Conservation (phyloP, 2,797 vertebrate genomes). For the Alosa sapidissima region DNA sequence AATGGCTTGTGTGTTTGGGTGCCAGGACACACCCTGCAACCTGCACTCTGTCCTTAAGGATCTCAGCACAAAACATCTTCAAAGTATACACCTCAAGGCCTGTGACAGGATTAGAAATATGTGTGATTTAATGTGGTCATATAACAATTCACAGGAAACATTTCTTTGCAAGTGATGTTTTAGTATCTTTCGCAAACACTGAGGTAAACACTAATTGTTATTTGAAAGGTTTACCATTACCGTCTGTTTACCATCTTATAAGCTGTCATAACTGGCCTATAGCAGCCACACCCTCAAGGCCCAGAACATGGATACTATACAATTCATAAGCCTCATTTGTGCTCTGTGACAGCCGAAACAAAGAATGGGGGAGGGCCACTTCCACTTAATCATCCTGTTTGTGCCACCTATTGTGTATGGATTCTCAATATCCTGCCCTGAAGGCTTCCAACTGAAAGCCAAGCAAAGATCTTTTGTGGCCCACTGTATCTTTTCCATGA, state of each 20-base stretch:
- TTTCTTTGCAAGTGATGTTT: too few species aligned
- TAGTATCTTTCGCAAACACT: neutral
- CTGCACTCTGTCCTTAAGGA: neutral
- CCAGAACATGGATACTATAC: neutral
- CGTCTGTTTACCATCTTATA: neutral
- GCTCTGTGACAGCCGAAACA: neutral
- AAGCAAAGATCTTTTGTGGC: neutral
- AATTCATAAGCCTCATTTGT: neutral
- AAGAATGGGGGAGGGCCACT: neutral
- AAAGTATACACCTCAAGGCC: neutral
- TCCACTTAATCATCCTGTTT: neutral
- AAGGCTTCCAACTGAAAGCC: neutral
- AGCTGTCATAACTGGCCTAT: neutral
- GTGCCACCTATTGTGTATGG: neutral
- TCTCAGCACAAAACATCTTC: neutral
- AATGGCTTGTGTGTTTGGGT: constrained; percentile 11
- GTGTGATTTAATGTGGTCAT: neutral
- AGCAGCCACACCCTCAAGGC: neutral
- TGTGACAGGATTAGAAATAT: neutral
- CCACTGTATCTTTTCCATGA: neutral
- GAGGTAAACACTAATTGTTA: neutral
- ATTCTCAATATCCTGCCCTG: neutral
- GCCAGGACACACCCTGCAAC: neutral
- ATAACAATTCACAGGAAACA: neutral
- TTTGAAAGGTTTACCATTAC: too few species aligned